Evolutionary conservation across 1,140 invertebrate genomes (phyloP).

Genomic region (Hydropsyche tenuis): DNA sequence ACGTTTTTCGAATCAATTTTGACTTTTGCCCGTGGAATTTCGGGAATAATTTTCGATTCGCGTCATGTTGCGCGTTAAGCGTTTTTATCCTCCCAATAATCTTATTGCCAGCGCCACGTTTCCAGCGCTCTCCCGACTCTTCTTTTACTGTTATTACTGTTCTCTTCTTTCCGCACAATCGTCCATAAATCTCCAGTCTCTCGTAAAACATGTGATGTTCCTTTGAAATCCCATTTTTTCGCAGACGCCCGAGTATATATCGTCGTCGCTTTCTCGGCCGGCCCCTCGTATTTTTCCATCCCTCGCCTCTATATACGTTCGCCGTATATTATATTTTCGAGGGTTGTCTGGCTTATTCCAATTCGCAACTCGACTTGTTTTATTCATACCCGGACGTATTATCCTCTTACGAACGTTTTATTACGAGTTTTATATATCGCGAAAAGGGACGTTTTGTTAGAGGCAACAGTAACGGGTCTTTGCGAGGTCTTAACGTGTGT

Average conservation of each 20-base stretch:
- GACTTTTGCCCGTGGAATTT: background rate
- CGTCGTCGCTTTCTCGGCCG: constrained; percentile 31
- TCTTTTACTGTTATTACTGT: constrained; percentile 40
- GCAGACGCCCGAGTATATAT: constrained; percentile 21
- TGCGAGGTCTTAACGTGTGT: background rate
- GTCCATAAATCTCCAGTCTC: constrained; percentile 43
- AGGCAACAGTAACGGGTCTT: background rate
- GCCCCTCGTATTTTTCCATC: constrained; percentile 33
- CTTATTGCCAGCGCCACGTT: constrained; percentile 37
- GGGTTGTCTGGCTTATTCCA: constrained; percentile 44
- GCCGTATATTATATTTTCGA: constrained; percentile 25
- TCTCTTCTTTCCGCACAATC: constrained; percentile 31
- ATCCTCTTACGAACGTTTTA: constrained; percentile 37
- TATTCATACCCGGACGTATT: constrained; percentile 41
- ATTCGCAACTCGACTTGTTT: constrained; percentile 29
- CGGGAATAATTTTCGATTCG: background rate
- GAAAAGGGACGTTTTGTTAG: background rate
- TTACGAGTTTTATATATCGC: background rate
- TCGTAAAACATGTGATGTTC: constrained; percentile 48
- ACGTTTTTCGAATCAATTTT: background rate
- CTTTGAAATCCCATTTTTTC: constrained; percentile 46
- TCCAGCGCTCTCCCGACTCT: constrained; percentile 11
- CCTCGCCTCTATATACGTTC: background rate
- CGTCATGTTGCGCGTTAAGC: constrained; percentile 39
- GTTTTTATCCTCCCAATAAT: constrained; percentile 46